These are phyloP conservation scores for Rhingia rostrata DNA, from an alignment of 2,888 invertebrate species.

Conservation along the genomic window DNA sequence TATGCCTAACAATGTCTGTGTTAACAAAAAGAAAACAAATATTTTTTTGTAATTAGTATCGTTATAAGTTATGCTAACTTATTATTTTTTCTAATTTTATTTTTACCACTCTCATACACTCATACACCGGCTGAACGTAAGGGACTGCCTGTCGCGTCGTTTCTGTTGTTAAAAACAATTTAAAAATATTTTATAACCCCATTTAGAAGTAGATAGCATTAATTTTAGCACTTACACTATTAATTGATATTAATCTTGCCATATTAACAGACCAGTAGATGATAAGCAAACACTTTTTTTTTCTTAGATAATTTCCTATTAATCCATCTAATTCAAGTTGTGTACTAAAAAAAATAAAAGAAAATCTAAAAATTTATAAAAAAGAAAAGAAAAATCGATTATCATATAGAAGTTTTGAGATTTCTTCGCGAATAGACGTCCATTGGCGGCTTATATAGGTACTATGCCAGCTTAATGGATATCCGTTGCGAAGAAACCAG, in stretches of 20 bases:
- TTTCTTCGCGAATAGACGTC: conserved; percentile 81
- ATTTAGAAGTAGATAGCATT: conserved; percentile 51
- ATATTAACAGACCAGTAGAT: conserved; percentile 80
- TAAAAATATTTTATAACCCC: conserved; percentile 23
- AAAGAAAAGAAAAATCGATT: conserved; percentile 5
- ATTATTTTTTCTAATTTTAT: conserved; percentile 55
- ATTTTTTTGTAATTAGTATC: conserved; percentile 42
- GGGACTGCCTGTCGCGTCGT: conserved; percentile 7
- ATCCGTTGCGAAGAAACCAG: conserved; percentile 82
- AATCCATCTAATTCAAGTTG: conserved; percentile 45
- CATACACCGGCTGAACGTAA: conserved; percentile 11
- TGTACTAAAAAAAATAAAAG: conserved; percentile 36
- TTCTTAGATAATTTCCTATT: conserved; percentile 33
- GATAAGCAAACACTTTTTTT: conserved; percentile 36
- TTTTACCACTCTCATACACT: conserved; percentile 16
- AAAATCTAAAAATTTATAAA: not conserved
- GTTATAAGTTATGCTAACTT: conserved; percentile 61
- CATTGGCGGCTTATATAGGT: conserved; percentile 75
- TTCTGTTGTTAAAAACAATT: conserved; percentile 4
- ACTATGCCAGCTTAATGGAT: conserved; percentile 76
- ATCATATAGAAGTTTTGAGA: conserved; percentile 40
- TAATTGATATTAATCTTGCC: conserved; percentile 82
- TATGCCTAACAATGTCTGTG: conserved; percentile 74
- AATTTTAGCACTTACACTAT: conserved; percentile 59
- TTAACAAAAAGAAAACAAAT: conserved; percentile 57